Percentiles rank a stretch among this genome's conserved stretches.
Evolutionary conservation across 2,888 invertebrate species (phyloP).

Genomic region (Amphipoea lucens): DNA sequence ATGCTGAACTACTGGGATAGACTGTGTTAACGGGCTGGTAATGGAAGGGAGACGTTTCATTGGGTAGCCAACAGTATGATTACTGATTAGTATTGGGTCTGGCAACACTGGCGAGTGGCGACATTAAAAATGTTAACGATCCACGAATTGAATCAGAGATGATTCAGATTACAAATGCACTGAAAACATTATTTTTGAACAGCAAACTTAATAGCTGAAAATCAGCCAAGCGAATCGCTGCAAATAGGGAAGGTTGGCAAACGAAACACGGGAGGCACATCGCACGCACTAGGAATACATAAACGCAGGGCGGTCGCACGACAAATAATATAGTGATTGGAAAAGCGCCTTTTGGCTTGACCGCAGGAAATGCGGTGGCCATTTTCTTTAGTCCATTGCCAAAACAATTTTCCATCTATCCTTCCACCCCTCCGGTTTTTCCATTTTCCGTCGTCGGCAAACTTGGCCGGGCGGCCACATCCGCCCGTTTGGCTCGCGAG

Average conservation of each 20-base stretch:
- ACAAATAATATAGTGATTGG: constrained; percentile 81
- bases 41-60: constrained; percentile 34
- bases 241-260: constrained; percentile 64
- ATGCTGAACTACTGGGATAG: constrained; percentile 58
- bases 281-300: constrained; percentile 80
- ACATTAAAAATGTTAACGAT: background rate
- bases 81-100: constrained; percentile 32
- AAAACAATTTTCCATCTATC: constrained; percentile 82
- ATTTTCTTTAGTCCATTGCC: constrained; percentile 89
- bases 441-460: constrained; percentile 83
- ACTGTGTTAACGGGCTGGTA: constrained; percentile 58
- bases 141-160: background rate
- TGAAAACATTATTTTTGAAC: constrained; percentile 43
- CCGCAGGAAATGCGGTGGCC: constrained; percentile 79
- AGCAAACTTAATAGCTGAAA: constrained; percentile 60
- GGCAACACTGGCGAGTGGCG: background rate
- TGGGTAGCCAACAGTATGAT: constrained; percentile 15
- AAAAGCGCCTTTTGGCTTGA: constrained; percentile 79
- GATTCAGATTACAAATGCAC: background rate
- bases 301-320: constrained; percentile 72
- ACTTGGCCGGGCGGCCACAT: constrained; percentile 78
- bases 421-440: constrained; percentile 76
- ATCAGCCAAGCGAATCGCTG: constrained; percentile 58
- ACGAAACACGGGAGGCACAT: constrained; percentile 57
- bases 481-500: constrained; percentile 75